Percentiles rank a stretch among this genome's conserved stretches.
Evolutionary conservation across 2,113 vertebrate species (phyloP).

Genomic region (Morone saxatilis): DNA sequence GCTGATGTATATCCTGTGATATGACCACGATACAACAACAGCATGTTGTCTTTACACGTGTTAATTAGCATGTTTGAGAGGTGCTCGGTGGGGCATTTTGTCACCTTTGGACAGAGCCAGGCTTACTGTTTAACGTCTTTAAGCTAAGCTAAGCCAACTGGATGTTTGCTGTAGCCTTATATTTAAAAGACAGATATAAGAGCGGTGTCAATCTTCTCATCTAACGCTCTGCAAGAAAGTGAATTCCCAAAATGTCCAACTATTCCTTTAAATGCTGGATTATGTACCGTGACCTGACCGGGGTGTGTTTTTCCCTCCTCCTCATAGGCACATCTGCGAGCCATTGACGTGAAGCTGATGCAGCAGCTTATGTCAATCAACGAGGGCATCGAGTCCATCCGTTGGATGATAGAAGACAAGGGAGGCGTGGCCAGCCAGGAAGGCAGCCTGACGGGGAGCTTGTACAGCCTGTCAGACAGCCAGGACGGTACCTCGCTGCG

Average conservation of each 20-base stretch:
- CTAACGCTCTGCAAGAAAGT: background rate
- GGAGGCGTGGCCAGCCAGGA: constrained; percentile 89
- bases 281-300: background rate
- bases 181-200: background rate
- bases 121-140: background rate
- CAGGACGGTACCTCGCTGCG: constrained; percentile 87
- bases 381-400: constrained; percentile 96
- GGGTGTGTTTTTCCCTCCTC: background rate
- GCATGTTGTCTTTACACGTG: background rate
- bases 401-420: constrained; percentile 96
- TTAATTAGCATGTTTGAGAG: no score
- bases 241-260: background rate
- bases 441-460: constrained; percentile 92
- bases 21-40: background rate
- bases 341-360: constrained; percentile 94
- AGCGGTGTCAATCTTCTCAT: background rate
- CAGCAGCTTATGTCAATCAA: constrained; percentile 96
- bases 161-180: background rate
- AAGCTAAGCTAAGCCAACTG: background rate
- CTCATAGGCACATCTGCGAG: constrained; percentile 90
- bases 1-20: no score
- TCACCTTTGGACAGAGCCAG: background rate
- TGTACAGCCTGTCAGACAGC: constrained; percentile 94
- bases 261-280: background rate
- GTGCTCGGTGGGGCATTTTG: background rate